Percentiles rank a stretch among this genome's conserved stretches.
phyloP scores from a whole-genome alignment of 2,888 invertebrate genomes.

The Agapostemon virescens region DNA sequence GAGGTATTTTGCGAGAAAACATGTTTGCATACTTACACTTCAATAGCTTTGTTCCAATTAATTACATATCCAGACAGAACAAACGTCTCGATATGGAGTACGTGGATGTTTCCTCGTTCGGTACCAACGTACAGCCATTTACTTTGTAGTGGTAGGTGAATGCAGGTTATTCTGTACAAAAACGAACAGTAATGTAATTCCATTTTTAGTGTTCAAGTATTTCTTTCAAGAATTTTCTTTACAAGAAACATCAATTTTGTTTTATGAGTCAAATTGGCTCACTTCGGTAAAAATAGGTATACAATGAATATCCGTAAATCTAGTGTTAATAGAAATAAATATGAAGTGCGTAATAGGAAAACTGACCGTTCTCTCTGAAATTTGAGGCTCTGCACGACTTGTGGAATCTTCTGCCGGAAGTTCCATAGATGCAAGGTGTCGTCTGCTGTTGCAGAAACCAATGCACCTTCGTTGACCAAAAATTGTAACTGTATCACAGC shows the following conservation, averaged over 20 bases:
- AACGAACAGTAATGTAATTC: conserved; percentile 29
- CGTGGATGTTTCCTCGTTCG: conserved; percentile 98
- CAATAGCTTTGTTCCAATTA: conserved; percentile 99
- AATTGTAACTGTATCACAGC: conserved; percentile 96
- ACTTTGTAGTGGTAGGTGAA: conserved; percentile 97
- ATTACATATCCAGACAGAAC: conserved; percentile 98
- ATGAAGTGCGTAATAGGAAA: conserved; percentile 27
- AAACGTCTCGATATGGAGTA: conserved; percentile 98
- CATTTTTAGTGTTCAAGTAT: conserved; percentile 12
- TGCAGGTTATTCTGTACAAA: conserved; percentile 91
- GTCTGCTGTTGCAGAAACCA: conserved; percentile 97
- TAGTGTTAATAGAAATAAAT: neutral
- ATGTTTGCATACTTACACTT: conserved; percentile 90
- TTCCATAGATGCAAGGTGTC: conserved; percentile 99
- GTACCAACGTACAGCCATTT: conserved; percentile 99
- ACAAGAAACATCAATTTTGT: too few species aligned
- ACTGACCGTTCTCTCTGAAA: conserved; percentile 96
- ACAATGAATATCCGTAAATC: too few species aligned
- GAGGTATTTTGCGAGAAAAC: conserved; percentile 21
- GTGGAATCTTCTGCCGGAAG: conserved; percentile 95
- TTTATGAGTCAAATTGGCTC: too few species aligned
- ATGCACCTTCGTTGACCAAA: conserved; percentile 97
- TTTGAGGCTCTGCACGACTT: conserved; percentile 97
- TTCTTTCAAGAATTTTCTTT: neutral
- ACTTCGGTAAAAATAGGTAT: too few species aligned